Evolutionary conservation across 2,113 vertebrate species (phyloP), one percentile per base, ranked within the genome.

Genomic region (Conger conger): DNA sequence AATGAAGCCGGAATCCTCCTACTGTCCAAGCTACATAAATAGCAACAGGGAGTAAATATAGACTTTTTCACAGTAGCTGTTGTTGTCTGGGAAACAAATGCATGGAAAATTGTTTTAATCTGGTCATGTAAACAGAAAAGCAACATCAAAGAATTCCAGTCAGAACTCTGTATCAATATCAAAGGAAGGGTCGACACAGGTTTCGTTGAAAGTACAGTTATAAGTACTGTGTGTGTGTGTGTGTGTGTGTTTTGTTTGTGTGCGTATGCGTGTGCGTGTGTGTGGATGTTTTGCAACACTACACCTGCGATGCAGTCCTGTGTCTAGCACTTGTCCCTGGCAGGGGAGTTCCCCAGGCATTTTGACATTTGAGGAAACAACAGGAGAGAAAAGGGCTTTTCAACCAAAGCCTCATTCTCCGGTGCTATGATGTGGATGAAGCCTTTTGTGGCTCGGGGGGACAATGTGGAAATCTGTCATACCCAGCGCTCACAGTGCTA

Each of bases 201-300:
- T 33, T 5, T 73, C 11, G 68, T 73, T 30, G 11, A 73, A 73
- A 73, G n/a, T 27, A 30, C 68, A 33, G 68, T 73, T 73, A n/a
- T 2, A 57, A 68, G 27, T 68, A 9, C 18, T 33, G 68, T 30
- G 27, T 73, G 68, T 73, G 63, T 73, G 60, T 68, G 60, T n/a
- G 54, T 20, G 54, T 57, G 57, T 63, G 57, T 38, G 79, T n/a
- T n/a, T n/a, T 79, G 76, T 37, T 35, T 80, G 79, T 80, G 35
- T 16, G 11, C 27, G 77, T 35, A 35, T 79, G 77, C 18, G 33
- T 38, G 78, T 38, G 79, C n/a, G 38, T 80, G 37, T 50, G 79
- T 30, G 79, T 11, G 9, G 27, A 9, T 50, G 79, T 42, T 81
- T 81, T 30, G 11, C 40, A n/a, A 27, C 9, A 27, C 42, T 50